Conservation (phyloP, 1,140 invertebrate genomes). For the Stegodyphus mimosarum region DNA sequence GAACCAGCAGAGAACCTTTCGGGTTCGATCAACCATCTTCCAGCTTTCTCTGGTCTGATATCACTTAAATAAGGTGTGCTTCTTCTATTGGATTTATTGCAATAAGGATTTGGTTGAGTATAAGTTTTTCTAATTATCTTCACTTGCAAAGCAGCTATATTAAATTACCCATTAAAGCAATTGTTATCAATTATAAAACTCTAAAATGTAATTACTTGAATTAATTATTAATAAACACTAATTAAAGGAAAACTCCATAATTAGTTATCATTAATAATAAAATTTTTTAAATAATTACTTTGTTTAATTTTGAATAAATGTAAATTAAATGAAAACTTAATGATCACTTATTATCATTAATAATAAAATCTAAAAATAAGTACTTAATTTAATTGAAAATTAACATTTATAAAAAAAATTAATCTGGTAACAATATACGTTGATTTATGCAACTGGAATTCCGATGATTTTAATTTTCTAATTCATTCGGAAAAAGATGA, state of each 20-base stretch:
- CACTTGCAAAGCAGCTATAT: not conserved
- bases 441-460: too few species aligned
- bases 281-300: too few species aligned
- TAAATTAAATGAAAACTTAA: not conserved
- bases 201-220: not conserved
- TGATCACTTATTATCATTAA: not conserved
- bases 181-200: not conserved
- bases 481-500: too few species aligned
- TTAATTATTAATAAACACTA: not conserved
- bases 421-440: too few species aligned
- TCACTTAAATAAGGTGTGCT: slow-evolving; percentile 28
- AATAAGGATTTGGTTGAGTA: slow-evolving; percentile 36
- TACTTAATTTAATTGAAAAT: too few species aligned
- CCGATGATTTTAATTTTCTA: too few species aligned
- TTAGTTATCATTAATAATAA: too few species aligned
- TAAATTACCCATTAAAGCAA: not conserved
- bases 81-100: slow-evolving; percentile 41
- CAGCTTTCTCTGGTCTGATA: slow-evolving; percentile 6
- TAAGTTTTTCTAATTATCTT: slow-evolving; percentile 6
- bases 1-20: slow-evolving; percentile 43
- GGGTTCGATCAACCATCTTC: slow-evolving; percentile 37
- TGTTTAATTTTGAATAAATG: not conserved
- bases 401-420: too few species aligned
- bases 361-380: too few species aligned
- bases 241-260: too few species aligned